Base-by-base conservation (phyloP, 92 coral and sea anemone genomes). In the Meandrina meandrites region DNA sequence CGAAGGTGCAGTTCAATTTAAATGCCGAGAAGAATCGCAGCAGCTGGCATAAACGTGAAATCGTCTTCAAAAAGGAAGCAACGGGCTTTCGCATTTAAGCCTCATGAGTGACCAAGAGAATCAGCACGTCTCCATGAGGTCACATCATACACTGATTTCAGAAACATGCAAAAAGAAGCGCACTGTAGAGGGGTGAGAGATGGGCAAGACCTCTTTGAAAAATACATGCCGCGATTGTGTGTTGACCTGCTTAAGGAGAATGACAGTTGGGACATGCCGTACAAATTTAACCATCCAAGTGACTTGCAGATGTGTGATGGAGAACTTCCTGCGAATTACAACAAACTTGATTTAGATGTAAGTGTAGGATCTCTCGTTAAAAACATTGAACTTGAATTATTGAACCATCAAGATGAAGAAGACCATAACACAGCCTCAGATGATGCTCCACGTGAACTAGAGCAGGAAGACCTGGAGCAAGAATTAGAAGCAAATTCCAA, bases 171-270 rank as follows among this genome's bases (percentile, higher is more conserved):
- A 67, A 90, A 68, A 51, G 51, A 86, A 62, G 78, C 78, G 1
- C 78, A 74, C 78, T 9, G 54, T 36, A 5, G 37, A 74, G 78
- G 78, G 27, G 54, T 37, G 13, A 37, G 36, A 37, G 54, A 74
- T 42, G 94, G 92, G 40, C 88, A 89, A 90, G 88, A 12, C 67
- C 88, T 92, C 1, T 89, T 92, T 75, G 81, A 87, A 34, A 86
- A 81, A 58, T 89, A 86, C 74, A 89, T 89, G 89, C 92, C 89
- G 12, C 58, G 34, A 1, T 42, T 3, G 1, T 76, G 79, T 47
- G 79, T 76, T 34, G 24, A 40, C 27, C 57, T 76, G 30, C 58
- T 47, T 15, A 40, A 76, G 35, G 60, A 45, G 32, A 45, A 47
- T 56, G 62, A 56, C 24, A 56, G 62, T n/a, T 76, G 79, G 79